These are phyloP conservation scores for Tinea pellionella DNA, from an alignment of 2,888 invertebrate genomes.

Conservation along the genomic window DNA sequence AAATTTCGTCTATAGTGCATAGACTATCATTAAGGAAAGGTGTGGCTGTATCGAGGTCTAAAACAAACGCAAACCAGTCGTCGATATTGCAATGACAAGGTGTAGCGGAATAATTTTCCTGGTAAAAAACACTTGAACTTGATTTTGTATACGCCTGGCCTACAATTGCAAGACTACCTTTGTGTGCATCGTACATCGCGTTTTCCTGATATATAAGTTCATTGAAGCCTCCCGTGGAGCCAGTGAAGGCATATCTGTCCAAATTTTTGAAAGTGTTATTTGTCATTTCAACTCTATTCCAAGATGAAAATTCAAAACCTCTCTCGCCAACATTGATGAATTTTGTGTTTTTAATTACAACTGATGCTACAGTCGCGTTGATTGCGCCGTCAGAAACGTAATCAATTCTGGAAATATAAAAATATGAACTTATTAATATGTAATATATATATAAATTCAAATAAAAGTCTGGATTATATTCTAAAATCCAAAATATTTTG, in stretches of 20 bases:
- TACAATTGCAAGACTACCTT: constrained; percentile 70
- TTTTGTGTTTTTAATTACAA: constrained; percentile 70
- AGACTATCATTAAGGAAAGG: constrained; percentile 66
- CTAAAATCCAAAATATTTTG: not conserved
- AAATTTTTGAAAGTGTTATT: constrained; percentile 74
- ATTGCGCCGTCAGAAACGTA: constrained; percentile 73
- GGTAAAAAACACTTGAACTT: constrained; percentile 57
- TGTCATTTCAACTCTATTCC: constrained; percentile 73
- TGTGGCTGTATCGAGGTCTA: constrained; percentile 44
- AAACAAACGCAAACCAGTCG: constrained; percentile 63
- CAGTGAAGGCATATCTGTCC: constrained; percentile 63
- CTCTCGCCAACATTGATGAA: constrained; percentile 68
- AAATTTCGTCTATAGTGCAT: constrained; percentile 69
- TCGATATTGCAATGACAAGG: constrained; percentile 73
- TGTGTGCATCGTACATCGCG: constrained; percentile 48
- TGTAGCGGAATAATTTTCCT: constrained; percentile 73
- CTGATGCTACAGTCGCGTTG: constrained; percentile 72
- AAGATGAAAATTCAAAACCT: constrained; percentile 74
- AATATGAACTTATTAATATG: constrained; percentile 10
- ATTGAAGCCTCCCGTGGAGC: constrained; percentile 64
- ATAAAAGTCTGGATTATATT: not conserved
- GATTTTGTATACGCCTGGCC: constrained; percentile 56
- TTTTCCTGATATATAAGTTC: constrained; percentile 62
- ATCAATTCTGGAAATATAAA: constrained; percentile 64
- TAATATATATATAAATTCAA: not conserved